Percentiles rank a stretch among this genome's conserved stretches.
Conservation (phyloP, 2,888 invertebrate species). For the Parnassius smintheus region DNA sequence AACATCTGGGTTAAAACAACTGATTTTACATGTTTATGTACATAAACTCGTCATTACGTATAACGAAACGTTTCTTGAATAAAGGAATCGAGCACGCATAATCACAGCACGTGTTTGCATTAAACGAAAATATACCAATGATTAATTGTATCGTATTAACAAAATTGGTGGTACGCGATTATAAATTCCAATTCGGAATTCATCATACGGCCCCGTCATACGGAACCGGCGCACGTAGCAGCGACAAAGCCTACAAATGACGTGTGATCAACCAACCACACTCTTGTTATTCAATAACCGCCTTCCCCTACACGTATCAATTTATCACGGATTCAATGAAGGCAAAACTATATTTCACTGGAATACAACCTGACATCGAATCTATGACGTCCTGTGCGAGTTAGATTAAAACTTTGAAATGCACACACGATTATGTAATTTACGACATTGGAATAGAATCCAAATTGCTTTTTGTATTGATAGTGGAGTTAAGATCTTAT, state of each 20-base stretch:
- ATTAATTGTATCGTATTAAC: slow-evolving; percentile 41
- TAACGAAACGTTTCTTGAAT: no score
- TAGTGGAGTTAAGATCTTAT: slow-evolving; percentile 38
- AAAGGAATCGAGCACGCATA: no score
- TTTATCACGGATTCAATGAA: slow-evolving; percentile 79
- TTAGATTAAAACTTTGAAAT: slow-evolving; percentile 40
- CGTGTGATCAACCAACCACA: slow-evolving; percentile 59
- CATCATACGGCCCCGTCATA: slow-evolving; percentile 38
- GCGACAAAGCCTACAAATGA: slow-evolving; percentile 50
- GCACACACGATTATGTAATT: slow-evolving; percentile 24
- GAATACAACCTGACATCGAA: slow-evolving; percentile 65
- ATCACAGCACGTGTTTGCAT: no score
- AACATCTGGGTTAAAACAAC: no score
- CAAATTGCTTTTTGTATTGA: not conserved
- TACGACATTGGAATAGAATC: slow-evolving; percentile 3
- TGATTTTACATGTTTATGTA: no score
- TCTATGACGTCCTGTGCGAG: slow-evolving; percentile 45
- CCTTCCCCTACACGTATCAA: slow-evolving; percentile 69
- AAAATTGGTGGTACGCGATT: slow-evolving; percentile 40
- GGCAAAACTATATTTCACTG: slow-evolving; percentile 78
- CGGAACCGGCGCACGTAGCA: slow-evolving; percentile 33
- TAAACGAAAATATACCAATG: slow-evolving; percentile 27
- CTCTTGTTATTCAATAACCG: slow-evolving; percentile 77
- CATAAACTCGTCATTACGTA: no score
- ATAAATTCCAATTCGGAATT: slow-evolving; percentile 48